phyloP scores from a whole-genome alignment of 2,888 invertebrate genomes.

The Pyrochroa serraticornis region DNA sequence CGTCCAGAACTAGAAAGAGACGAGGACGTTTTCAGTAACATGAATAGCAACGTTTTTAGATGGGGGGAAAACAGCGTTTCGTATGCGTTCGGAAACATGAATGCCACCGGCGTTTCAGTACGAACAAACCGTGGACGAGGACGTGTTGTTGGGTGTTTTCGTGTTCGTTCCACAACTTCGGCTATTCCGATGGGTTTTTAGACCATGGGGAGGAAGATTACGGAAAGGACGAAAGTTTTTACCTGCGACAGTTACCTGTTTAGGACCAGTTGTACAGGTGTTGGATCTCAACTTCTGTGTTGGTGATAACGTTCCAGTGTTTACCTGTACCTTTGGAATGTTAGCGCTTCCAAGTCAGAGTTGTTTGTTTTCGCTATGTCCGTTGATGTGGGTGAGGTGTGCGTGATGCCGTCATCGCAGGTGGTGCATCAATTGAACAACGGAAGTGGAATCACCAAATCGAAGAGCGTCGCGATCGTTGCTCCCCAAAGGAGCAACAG shows the following conservation, averaged over 20 bases:
- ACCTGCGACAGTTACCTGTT: too few relatives aligned
- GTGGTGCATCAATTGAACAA: conserved; percentile 48
- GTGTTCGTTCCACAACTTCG: neutral
- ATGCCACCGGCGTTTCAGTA: conserved; percentile 39
- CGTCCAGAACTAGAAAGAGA: conserved; percentile 26
- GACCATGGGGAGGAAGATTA: neutral
- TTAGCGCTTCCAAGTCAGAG: neutral
- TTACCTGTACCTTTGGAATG: too few relatives aligned
- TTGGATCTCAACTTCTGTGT: too few relatives aligned
- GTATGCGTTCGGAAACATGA: conserved; percentile 36
- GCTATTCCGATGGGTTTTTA: neutral
- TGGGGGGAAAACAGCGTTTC: conserved; percentile 32
- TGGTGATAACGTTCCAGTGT: too few relatives aligned
- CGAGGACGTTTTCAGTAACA: conserved; percentile 20
- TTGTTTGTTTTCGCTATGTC: neutral
- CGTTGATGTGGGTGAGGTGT: neutral
- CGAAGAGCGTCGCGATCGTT: conserved; percentile 70
- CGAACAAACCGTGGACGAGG: conserved; percentile 29
- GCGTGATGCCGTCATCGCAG: conserved; percentile 16
- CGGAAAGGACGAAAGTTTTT: too few relatives aligned
- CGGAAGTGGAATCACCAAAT: conserved; percentile 39
- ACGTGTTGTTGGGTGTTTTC: conserved; percentile 8
- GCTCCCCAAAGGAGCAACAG: conserved; percentile 80
- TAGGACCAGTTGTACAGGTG: too few relatives aligned
- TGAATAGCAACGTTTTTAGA: conserved; percentile 20